A percentile compares a stretch with the other conserved stretches of the same genome.
phyloP scores from a whole-genome alignment of 1,140 invertebrate species.

The Drosophila orena region DNA sequence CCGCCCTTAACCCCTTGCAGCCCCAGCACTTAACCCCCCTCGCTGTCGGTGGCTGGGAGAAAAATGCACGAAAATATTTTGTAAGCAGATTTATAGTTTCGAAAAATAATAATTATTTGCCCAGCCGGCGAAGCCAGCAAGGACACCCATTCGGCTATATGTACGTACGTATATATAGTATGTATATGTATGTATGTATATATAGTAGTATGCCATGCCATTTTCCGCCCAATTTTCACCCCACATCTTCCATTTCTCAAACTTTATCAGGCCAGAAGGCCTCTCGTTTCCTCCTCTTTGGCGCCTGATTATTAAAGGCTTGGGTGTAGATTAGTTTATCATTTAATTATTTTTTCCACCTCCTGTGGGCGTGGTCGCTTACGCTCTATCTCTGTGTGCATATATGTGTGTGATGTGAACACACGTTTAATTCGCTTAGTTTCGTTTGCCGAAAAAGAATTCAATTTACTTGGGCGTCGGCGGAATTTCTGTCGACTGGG shows the following conservation, averaged over 20 bases:
- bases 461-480: conserved; percentile 52
- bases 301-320: conserved; percentile 61
- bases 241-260: conserved; percentile 16
- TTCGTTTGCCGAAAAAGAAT: conserved; percentile 70
- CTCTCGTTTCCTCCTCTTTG: conserved; percentile 16
- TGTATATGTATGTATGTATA: neutral
- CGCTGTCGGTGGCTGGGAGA: conserved; percentile 40
- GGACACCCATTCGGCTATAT: conserved; percentile 31
- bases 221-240: neutral
- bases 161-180: neutral
- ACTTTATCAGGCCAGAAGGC: conserved; percentile 50
- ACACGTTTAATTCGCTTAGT: conserved; percentile 74
- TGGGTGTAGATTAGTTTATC: conserved; percentile 74
- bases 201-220: neutral
- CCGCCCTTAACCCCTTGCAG: conserved; percentile 1
- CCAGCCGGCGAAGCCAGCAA: conserved; percentile 57
- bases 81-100: conserved; percentile 80
- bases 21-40: neutral
- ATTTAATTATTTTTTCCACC: conserved; percentile 78
- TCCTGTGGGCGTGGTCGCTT: conserved; percentile 15
- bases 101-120: conserved; percentile 80
- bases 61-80: conserved; percentile 75
- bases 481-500: conserved; percentile 32
- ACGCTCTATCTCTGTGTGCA: neutral
- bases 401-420: conserved; percentile 22